Percentiles rank a stretch among this genome's conserved stretches.
These are phyloP conservation scores for Dasyprocta punctata DNA, from an alignment of 2,113 vertebrate genomes.

Conservation along the genomic window DNA sequence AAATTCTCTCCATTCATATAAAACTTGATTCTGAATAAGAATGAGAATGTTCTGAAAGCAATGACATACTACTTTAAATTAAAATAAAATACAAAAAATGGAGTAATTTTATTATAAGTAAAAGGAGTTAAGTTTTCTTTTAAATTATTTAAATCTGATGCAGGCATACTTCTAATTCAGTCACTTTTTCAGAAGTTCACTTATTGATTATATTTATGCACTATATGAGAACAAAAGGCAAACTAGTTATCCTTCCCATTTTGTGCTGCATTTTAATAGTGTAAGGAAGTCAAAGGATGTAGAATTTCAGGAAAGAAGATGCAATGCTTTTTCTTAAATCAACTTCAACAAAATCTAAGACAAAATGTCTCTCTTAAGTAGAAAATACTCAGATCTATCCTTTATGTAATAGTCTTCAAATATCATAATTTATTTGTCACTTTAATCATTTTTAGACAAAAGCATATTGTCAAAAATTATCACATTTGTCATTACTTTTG, in stretches of 20 bases:
- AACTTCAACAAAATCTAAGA: neutral
- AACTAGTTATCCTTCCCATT: neutral
- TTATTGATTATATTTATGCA: neutral
- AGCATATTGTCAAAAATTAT: neutral
- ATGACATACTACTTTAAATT: neutral
- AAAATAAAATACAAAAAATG: neutral
- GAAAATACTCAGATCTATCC: neutral
- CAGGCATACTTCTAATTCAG: neutral
- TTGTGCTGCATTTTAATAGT: neutral
- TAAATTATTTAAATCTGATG: neutral
- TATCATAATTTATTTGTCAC: neutral
- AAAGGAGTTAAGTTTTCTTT: neutral
- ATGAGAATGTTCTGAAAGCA: neutral
- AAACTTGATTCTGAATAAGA: neutral
- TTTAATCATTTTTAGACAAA: neutral
- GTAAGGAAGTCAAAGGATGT: neutral
- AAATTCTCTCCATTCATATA: neutral
- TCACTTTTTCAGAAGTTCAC: neutral
- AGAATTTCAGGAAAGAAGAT: neutral
- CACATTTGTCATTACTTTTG: neutral
- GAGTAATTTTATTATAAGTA: slow-evolving; percentile 4
- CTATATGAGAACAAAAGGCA: neutral
- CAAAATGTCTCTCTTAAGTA: neutral
- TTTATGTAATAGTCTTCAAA: neutral
- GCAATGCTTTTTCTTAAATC: neutral